Base-by-base conservation (phyloP, 2,888 invertebrate genomes). In the Schrankia costaestrigalis region DNA sequence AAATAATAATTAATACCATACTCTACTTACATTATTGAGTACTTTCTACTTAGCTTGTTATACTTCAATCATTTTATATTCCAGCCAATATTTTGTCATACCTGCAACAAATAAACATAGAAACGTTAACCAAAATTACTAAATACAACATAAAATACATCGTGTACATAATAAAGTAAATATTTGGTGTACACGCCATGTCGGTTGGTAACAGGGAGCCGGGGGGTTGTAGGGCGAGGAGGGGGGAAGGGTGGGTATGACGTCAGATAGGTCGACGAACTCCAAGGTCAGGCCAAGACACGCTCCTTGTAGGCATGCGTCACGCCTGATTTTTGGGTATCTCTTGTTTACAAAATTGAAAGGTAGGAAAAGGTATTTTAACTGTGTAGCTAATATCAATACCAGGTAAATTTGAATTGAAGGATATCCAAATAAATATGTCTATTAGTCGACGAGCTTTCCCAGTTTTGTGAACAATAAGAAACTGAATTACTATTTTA, bases 191-290 rank as follows among this genome's bases (percentile, higher is more conserved):
- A 40, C 52, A 53, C 48, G 56, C 41, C 28, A 41, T 35, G 48
- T 31, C 36, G 56, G 56, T 37, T 72, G 55, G 69, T 61, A 69
- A 70, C 73, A 64, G 59, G 57, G 67, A 72, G 63, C 59, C 52
- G 47, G 35, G 35, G 19, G 27, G 23, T 40, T 41, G 35, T 11
- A 41, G 35, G 46, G 52, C 7, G 53, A 40, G 39, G 23, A 35
- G 13, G 5, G 30, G 14, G 27, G 35, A 32, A 31, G 49, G 45
- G 35, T 30, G 35, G 43, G 3, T 34, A 33, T 71, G 71, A 75
- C 76, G 72, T 73, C 71, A 76, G 42, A 36, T 35, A 63, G 75
- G 72, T 75, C 71, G 73, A 55, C 65, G 72, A 53, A 49, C 53
- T 48, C 40, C 54, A 54, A 54, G 54, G 54, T 54, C 54, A 56